Conservation (phyloP, 1,140 invertebrate genomes). For the Anadara kagoshimensis region DNA sequence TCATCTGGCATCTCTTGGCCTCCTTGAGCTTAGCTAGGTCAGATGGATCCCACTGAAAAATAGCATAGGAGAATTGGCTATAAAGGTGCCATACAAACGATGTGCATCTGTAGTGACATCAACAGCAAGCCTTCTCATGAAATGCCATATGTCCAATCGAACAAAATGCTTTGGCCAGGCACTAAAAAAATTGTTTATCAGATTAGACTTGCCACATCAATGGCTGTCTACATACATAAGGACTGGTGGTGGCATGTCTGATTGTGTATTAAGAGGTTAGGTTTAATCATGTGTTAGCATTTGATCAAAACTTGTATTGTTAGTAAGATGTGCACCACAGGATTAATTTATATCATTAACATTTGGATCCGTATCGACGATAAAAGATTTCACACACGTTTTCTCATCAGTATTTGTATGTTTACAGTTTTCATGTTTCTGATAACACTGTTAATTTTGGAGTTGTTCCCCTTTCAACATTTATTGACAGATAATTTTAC, state of each 20-base stretch:
- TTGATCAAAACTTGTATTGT: no score
- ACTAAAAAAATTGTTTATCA: not conserved
- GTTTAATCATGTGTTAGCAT: no score
- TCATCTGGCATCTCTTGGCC: conserved; percentile 46
- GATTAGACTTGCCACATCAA: not conserved
- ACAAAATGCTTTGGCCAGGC: conserved; percentile 12
- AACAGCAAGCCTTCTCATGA: conserved; percentile 45
- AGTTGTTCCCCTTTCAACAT: no score
- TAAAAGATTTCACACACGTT: no score
- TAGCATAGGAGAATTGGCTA: conserved; percentile 7
- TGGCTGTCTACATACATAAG: not conserved
- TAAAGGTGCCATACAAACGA: conserved; percentile 39
- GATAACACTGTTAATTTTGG: no score
- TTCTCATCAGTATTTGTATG: no score
- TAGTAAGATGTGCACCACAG: no score
- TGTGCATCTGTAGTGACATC: conserved; percentile 38
- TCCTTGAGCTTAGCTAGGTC: conserved; percentile 37
- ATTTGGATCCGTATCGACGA: no score
- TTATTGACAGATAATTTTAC: no score
- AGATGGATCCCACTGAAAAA: conserved; percentile 31
- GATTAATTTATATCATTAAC: no score
- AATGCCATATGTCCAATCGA: conserved; percentile 53
- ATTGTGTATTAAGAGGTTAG: not conserved
- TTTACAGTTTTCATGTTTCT: no score
- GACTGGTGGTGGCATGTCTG: not conserved